phyloP scores from a whole-genome alignment of 2,888 invertebrate genomes.

The Mamestra brassicae region DNA sequence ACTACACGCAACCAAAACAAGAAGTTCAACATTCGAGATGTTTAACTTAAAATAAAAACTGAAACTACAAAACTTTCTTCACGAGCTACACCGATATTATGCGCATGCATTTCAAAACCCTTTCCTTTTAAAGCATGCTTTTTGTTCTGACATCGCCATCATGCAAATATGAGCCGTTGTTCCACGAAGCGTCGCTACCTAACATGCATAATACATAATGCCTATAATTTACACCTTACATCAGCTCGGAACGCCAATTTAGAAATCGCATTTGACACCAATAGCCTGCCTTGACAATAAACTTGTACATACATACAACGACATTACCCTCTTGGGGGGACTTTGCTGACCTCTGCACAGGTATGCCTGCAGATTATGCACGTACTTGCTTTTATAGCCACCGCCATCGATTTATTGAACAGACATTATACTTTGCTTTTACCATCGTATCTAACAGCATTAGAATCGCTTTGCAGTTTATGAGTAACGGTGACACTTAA shows the following conservation, averaged over 20 bases:
- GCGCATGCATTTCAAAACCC: constrained; percentile 39
- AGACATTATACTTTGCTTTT: constrained; percentile 55
- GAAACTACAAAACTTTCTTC: constrained; percentile 49
- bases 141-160: constrained; percentile 46
- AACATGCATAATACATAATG: constrained; percentile 64
- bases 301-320: constrained; percentile 44
- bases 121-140: constrained; percentile 31
- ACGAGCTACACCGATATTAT: constrained; percentile 28
- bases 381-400: constrained; percentile 40
- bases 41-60: constrained; percentile 35
- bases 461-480: constrained; percentile 57
- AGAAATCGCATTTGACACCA: constrained; percentile 68
- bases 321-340: constrained; percentile 36
- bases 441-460: constrained; percentile 58
- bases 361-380: constrained; percentile 44
- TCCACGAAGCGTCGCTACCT: constrained; percentile 54
- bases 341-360: constrained; percentile 47
- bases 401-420: constrained; percentile 57
- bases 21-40: constrained; percentile 13
- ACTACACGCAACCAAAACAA: constrained; percentile 21
- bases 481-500: constrained; percentile 62
- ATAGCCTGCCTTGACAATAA: constrained; percentile 62
- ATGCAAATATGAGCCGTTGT: constrained; percentile 46
- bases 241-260: constrained; percentile 66
- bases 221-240: constrained; percentile 64